Percentiles rank a stretch among this genome's conserved stretches.
phyloP scores from a whole-genome alignment of 2,113 vertebrate genomes.

The Ranitomeya imitator region DNA sequence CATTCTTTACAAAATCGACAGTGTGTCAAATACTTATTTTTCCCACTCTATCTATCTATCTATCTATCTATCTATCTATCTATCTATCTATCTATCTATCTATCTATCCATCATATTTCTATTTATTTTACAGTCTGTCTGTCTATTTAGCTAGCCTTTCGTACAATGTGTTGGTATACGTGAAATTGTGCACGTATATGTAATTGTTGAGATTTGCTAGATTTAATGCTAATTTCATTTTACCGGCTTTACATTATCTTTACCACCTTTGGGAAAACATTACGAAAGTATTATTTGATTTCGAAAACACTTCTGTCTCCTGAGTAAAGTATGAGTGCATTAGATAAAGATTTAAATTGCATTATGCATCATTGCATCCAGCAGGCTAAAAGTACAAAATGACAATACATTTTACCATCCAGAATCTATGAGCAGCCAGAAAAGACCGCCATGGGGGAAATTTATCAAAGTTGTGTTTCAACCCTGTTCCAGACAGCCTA shows the following conservation, averaged over 20 bases:
- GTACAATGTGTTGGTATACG: not conserved
- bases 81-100: not conserved
- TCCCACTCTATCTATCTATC: too few relatives aligned
- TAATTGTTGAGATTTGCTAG: not conserved
- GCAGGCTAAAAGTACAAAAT: slow-evolving; percentile 59
- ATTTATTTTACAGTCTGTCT: not conserved
- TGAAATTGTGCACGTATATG: not conserved
- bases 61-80: too few relatives aligned
- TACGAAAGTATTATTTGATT: slow-evolving; percentile 57
- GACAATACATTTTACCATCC: slow-evolving; percentile 57
- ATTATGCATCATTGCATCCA: slow-evolving; percentile 59
- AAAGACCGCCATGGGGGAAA: slow-evolving; percentile 53
- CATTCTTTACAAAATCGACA: too few relatives aligned
- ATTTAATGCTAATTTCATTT: slow-evolving; percentile 52
- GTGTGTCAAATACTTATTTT: too few relatives aligned
- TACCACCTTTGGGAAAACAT: slow-evolving; percentile 53
- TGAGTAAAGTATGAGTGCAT: slow-evolving; percentile 56
- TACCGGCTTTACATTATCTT: slow-evolving; percentile 54
- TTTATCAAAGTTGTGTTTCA: slow-evolving; percentile 52
- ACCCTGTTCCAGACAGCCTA: slow-evolving; percentile 49
- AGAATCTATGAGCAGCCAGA: slow-evolving; percentile 52
- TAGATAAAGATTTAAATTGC: slow-evolving; percentile 60
- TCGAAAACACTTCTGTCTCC: slow-evolving; percentile 55
- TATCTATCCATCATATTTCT: not conserved
- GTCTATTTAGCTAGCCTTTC: not conserved